Evolutionary conservation across 2,113 vertebrate genomes (phyloP), one percentile per base, ranked within the genome.

Genomic region (Psittacus erithacus): DNA sequence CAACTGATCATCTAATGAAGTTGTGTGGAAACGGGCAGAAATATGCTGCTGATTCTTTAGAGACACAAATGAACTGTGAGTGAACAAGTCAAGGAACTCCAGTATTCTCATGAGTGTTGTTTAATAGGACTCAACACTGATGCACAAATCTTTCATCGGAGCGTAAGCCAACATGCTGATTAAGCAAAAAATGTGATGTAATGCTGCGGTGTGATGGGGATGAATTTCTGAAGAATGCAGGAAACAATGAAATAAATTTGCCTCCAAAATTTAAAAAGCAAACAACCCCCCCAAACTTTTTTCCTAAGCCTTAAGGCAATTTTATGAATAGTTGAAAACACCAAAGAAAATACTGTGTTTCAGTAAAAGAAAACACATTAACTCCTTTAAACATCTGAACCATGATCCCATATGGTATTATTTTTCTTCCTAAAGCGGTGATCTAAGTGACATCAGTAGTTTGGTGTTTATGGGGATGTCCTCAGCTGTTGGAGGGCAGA

Each of bases 61-160:
- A 31, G 41, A 13, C 23, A 9, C 12, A 24, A 14, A 50, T 73
- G 67, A 64, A 41, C 14, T 19, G 38, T 65, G 38, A 81, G 15
- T 38, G 57, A 68, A 47, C 38, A 3, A 3, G 10, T 44, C 16
- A 49, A 13, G 38, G 25, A 85, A 31, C 39, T 55, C 17, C 11
- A 43, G 13, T 22, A 65, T 71, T 29, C 28, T 74, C 13, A 9
- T 43, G 4, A 17, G 38, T 13, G 19, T 7, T 68, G 44, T 41
- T 57, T 57, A 25, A 17, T 10, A 59, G 63, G 60, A 22, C 28
- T 74, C 4, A 3, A 50, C 29, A 24, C 33, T 50, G 59, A 4
- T 63, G 13, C 31, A 8, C 1, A 0, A 43, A 3, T 4, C 9
- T 71, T 81, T 52, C 20, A 27, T n/a, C 9, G 3, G 24, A 52